Evolutionary conservation across 2,797 vertebrate genomes (phyloP).

Genomic region (Buphagus erythrorhynchus): DNA sequence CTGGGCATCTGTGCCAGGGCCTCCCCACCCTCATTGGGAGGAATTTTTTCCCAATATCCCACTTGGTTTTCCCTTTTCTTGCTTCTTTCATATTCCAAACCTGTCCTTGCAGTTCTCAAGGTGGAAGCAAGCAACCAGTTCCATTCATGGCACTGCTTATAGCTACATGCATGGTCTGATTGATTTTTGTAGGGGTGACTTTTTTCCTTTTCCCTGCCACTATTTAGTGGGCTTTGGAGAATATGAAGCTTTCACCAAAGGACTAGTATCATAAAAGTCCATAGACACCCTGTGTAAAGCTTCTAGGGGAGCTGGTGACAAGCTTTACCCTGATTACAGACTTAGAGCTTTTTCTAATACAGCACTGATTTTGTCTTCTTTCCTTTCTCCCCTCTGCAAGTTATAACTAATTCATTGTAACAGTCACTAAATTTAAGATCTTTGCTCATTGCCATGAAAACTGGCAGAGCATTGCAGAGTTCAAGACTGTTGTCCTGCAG

Average conservation of each 20-base stretch:
- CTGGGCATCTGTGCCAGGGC: neutral
- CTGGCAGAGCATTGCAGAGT: neutral
- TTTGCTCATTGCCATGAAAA: conserved; percentile 24
- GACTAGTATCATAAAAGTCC: neutral
- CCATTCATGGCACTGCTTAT: neutral
- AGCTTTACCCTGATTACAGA: neutral
- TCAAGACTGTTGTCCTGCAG: neutral
- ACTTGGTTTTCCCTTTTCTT: neutral
- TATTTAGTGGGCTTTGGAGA: neutral
- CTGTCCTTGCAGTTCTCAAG: neutral
- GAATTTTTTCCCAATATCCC: neutral
- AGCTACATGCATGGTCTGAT: neutral
- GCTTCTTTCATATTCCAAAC: neutral
- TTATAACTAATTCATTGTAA: neutral
- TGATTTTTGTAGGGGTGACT: neutral
- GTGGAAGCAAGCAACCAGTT: neutral
- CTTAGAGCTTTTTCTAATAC: neutral
- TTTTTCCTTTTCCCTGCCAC: neutral
- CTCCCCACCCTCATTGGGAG: neutral
- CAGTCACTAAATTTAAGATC: neutral
- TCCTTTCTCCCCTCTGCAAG: neutral
- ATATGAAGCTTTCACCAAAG: neutral
- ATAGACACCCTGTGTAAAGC: neutral
- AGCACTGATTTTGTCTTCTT: neutral
- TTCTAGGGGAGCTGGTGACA: neutral